Conservation (phyloP, 1,140 invertebrate genomes). For the Bombus sibiricus region DNA sequence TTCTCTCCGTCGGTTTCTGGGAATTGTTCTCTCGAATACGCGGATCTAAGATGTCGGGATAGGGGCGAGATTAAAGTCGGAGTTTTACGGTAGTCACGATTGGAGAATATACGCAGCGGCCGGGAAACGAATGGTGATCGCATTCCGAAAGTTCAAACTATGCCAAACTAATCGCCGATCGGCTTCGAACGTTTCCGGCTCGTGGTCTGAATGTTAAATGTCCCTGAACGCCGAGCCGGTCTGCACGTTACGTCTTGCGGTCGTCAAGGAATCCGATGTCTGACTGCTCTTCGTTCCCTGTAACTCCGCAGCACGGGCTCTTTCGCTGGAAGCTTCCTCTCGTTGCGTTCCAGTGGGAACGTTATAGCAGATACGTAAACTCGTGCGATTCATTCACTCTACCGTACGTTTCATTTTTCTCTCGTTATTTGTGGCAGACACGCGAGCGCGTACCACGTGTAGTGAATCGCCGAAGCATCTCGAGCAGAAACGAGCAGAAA, state of each 20-base stretch:
- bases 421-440: not conserved
- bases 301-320: not conserved
- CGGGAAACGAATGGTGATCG: constrained; percentile 18
- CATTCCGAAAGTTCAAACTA: constrained; percentile 34
- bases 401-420: not conserved
- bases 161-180: constrained; percentile 24
- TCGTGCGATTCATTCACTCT: not conserved
- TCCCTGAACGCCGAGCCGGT: not conserved
- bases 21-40: not conserved
- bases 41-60: no score
- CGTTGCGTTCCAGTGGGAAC: not conserved
- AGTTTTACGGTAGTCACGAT: not conserved
- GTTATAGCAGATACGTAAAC: not conserved
- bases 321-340: not conserved
- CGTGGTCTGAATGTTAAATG: constrained; percentile 32
- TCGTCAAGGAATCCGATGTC: constrained; percentile 22
- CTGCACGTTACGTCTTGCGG: constrained; percentile 28
- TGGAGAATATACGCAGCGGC: not conserved
- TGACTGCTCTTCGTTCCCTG: not conserved
- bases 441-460: not conserved
- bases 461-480: no score
- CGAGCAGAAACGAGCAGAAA: no score
- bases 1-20: not conserved
- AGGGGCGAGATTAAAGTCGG: not conserved
- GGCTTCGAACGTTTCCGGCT: not conserved